Conservation (phyloP, 2,113 vertebrate genomes). For the Pao palembangensis region DNA sequence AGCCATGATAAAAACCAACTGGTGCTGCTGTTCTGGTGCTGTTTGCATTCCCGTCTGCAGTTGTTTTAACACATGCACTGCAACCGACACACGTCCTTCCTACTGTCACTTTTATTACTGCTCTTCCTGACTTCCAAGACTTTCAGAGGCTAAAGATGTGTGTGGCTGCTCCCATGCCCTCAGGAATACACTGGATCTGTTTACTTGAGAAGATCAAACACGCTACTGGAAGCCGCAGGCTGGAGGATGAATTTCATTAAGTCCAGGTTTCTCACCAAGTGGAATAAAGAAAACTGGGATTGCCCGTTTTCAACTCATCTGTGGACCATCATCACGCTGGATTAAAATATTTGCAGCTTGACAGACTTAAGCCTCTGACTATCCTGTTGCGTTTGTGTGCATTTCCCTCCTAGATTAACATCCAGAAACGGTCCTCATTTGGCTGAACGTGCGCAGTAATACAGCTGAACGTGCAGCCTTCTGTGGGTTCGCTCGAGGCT, state of each 20-base stretch:
- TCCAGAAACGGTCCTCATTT: conserved; percentile 40
- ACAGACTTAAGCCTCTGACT: too few species aligned
- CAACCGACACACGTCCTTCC: not conserved
- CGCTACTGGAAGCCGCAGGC: conserved; percentile 28
- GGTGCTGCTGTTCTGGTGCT: conserved; percentile 1
- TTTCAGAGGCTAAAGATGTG: conserved; percentile 4
- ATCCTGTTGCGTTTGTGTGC: too few species aligned
- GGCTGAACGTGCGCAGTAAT: conserved; percentile 22
- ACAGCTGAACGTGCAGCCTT: conserved; percentile 15
- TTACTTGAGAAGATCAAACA: conserved; percentile 63
- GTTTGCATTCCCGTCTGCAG: not conserved
- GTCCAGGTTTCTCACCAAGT: conserved; percentile 50
- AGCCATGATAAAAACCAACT: conserved; percentile 1
- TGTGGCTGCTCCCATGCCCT: conserved; percentile 30
- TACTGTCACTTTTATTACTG: conserved; percentile 3
- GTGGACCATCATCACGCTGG: not conserved
- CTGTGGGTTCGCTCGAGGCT: conserved; percentile 28
- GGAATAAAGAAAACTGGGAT: conserved; percentile 49
- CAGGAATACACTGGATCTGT: conserved; percentile 33
- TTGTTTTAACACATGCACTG: conserved; percentile 23
- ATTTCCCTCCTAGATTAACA: conserved; percentile 13
- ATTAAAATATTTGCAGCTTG: not conserved
- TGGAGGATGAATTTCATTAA: conserved; percentile 46
- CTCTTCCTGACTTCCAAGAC: conserved; percentile 14
- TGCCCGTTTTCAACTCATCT: conserved; percentile 26